Conservation (phyloP, 1,140 invertebrate species). For the Semibalanus balanoides region DNA sequence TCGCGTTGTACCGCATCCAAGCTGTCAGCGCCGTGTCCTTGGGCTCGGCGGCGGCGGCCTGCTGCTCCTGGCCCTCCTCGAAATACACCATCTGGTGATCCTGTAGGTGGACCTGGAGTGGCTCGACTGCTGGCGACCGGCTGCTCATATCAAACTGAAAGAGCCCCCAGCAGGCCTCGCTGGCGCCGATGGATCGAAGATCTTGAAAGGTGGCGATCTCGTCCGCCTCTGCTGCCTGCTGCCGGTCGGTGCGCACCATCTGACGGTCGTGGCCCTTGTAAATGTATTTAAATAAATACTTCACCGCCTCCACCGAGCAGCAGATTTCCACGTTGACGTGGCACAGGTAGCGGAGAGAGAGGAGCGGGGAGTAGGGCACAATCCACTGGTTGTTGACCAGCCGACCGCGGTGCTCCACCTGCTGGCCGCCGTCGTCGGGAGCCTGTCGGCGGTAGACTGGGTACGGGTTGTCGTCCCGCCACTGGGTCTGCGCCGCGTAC, state of each 20-base stretch:
- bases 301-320: not conserved
- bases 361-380: not conserved
- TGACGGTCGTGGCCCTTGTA: not conserved
- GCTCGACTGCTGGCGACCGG: not conserved
- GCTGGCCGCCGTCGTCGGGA: too few relatives aligned
- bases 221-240: not conserved
- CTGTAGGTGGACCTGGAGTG: not conserved
- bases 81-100: not conserved
- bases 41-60: not conserved
- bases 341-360: not conserved
- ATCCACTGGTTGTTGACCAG: not conserved
- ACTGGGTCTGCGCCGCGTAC: not conserved
- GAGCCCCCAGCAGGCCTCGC: not conserved
- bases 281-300: not conserved
- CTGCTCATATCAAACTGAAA: not conserved
- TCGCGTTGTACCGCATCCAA: not conserved
- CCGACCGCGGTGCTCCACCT: not conserved
- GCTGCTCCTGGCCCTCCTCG: not conserved
- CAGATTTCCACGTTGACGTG: not conserved
- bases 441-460: not conserved
- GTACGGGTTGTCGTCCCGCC: not conserved
- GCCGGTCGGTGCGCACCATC: not conserved
- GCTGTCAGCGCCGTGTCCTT: not conserved
- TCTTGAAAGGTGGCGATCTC: not conserved
- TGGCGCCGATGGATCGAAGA: not conserved